Evolutionary conservation across 2,888 invertebrate genomes (phyloP).

Genomic region (Tetragnatha montana): DNA sequence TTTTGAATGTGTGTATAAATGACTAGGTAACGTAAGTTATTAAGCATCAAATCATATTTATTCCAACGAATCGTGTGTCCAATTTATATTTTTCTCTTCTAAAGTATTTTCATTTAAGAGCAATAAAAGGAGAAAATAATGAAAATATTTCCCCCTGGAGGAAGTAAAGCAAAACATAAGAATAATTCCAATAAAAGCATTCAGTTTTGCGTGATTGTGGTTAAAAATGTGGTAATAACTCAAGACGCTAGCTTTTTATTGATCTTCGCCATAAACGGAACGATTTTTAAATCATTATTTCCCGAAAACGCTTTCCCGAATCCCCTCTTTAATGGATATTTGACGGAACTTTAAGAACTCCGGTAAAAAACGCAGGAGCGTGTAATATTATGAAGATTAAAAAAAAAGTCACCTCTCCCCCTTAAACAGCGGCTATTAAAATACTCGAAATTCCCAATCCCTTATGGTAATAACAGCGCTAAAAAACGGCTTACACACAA

Average conservation of each 20-base stretch:
- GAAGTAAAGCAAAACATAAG: no score
- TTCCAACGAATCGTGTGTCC: no score
- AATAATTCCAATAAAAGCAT: no score
- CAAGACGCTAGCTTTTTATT: no score
- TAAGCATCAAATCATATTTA: no score
- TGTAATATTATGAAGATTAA: background rate
- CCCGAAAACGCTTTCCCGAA: background rate
- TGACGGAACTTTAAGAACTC: background rate
- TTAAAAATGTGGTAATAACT: background rate
- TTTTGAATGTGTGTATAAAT: no score
- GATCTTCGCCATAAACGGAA: no score
- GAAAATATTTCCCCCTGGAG: no score
- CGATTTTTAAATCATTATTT: background rate
- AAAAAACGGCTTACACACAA: constrained; percentile 13
- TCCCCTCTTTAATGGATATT: background rate
- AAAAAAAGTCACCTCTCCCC: background rate
- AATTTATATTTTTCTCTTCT: no score
- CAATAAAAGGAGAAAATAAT: no score
- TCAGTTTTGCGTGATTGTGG: background rate
- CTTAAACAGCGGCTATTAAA: constrained; percentile 39
- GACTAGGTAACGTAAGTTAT: no score
- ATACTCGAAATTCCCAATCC: constrained; percentile 46
- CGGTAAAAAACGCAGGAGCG: background rate
- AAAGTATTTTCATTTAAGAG: no score
- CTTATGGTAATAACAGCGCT: constrained; percentile 20